Base-by-base conservation (phyloP, 1,140 invertebrate genomes). In the Galendromus occidentalis region DNA sequence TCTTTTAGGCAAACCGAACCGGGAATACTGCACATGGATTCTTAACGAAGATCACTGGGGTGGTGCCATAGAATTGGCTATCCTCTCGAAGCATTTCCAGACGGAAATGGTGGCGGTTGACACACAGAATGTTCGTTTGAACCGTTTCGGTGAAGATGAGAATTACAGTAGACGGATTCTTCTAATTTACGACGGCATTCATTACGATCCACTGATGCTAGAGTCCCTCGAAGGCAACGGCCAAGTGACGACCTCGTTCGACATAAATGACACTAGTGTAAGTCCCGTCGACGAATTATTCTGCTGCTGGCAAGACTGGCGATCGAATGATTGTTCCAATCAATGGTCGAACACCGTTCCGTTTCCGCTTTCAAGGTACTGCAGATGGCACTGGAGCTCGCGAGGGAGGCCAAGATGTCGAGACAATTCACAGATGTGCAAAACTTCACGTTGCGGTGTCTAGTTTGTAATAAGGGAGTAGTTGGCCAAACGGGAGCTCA, bases 51-150 rank as follows among this genome's bases (percentile, higher is more conserved):
- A 70, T 28, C 74, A 89, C 0, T 97, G 93, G 93, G 92, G 92
- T 67, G 92, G 93, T 70, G 91, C 87, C 45, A 96, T 97, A 70
- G 93, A 97, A 79, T 78, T 91, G 2, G 78, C 90, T 1, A 88
- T 96, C 66, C 76, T 97, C n/a, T 86, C 87, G 2, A 82, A 84
- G 71, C 86, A 86, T 76, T 95, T 88, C 77, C 84, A 85, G 42
- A 76, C 93, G 67, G 91, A 97, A 80, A 94, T 96, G 76, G 89
- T 85, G 70, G 91, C 94, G 7, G 85, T 95, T 2, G 88, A 96
- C 74, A 91, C 88, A 42, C 82, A 91, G 67, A 88, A 88, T 77
- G 84, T 83, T 30, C 85, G 88, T 66, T 86, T 95, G 39, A 91
- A 92, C 74, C 82, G 86, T 71, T 96, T 96, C 78, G 92, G 92